phyloP scores from a whole-genome alignment of 2,888 invertebrate species.

The Agriopis leucophaearia region DNA sequence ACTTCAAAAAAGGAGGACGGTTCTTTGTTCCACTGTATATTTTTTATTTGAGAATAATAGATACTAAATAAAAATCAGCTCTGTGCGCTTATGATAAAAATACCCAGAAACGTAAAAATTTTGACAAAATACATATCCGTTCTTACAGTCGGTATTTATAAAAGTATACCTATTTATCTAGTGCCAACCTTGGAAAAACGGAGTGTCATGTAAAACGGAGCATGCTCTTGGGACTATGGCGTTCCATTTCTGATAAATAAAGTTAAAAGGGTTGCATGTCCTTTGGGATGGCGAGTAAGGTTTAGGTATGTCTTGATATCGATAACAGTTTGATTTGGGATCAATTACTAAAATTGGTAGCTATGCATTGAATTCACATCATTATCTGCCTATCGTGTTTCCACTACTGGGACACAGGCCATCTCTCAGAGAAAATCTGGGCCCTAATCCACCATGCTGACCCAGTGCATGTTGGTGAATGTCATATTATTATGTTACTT shows the following conservation, averaged over 20 bases:
- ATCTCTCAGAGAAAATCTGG: no score
- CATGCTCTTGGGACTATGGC: conserved; percentile 59
- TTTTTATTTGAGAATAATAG: no score
- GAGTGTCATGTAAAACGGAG: conserved; percentile 69
- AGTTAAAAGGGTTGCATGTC: conserved; percentile 73
- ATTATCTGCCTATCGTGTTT: no score
- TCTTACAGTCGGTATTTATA: background rate
- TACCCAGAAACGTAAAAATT: background rate
- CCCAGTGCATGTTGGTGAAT: no score
- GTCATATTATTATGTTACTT: no score
- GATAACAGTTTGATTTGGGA: background rate
- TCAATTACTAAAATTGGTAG: background rate
- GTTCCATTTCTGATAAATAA: conserved; percentile 76
- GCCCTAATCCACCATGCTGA: no score
- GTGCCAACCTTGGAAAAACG: conserved; percentile 44
- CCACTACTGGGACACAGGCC: no score
- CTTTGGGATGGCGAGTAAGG: conserved; percentile 56
- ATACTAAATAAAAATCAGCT: no score
- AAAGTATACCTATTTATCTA: conserved; percentile 14
- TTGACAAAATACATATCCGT: conserved; percentile 1
- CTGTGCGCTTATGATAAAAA: background rate
- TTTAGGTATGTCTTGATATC: conserved; percentile 50
- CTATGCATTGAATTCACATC: no score
- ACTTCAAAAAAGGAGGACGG: no score
- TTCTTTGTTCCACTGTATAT: no score